phyloP scores from a whole-genome alignment of 2,113 vertebrate genomes.

The Clinocottus analis region DNA sequence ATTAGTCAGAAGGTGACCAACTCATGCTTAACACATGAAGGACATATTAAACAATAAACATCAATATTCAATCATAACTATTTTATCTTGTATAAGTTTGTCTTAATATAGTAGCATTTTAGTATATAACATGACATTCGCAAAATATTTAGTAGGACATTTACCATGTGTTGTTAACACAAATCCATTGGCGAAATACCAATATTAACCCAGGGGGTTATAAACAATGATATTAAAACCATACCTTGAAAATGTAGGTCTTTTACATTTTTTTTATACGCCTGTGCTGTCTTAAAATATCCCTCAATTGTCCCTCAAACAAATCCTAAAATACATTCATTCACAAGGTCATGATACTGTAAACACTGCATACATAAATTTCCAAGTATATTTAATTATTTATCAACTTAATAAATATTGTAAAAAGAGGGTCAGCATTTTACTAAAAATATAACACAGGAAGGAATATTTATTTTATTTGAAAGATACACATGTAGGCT shows the following conservation, averaged over 20 bases:
- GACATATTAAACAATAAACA: slow-evolving; percentile 18
- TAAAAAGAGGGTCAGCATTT: slow-evolving; percentile 4
- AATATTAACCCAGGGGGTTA: background rate
- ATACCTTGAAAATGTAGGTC: background rate
- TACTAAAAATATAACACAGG: background rate
- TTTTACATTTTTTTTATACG: background rate
- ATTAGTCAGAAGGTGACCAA: slow-evolving; percentile 7
- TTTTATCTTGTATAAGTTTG: background rate
- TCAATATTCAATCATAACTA: slow-evolving; percentile 10
- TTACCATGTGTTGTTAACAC: background rate
- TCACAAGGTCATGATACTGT: slow-evolving; percentile 60
- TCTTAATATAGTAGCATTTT: slow-evolving; percentile 16
- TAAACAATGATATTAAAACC: slow-evolving; percentile 1
- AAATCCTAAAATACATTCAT: slow-evolving; percentile 60
- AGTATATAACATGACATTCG: background rate
- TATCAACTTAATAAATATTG: slow-evolving; percentile 48
- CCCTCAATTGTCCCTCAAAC: slow-evolving; percentile 14
- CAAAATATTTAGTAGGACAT: background rate
- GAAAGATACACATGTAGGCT: background rate
- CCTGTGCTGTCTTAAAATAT: slow-evolving; percentile 22
- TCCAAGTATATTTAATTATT: slow-evolving; percentile 60
- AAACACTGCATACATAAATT: slow-evolving; percentile 67
- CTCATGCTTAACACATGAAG: background rate
- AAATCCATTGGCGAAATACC: background rate
- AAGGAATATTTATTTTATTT: slow-evolving; percentile 6